Conservation (phyloP, 2,888 invertebrate genomes). For the Autographa gamma region DNA sequence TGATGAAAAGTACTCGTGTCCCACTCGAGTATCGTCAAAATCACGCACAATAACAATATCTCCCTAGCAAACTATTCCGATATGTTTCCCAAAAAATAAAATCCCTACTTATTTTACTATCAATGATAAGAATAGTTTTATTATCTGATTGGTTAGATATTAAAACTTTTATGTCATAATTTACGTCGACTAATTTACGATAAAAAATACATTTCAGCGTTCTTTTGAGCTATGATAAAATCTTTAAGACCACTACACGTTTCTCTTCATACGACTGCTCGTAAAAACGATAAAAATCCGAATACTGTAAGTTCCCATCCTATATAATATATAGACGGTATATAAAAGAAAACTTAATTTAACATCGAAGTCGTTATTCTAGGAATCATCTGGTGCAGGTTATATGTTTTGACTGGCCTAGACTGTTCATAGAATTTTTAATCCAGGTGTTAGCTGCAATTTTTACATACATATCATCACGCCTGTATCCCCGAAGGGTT, state of each 20-base stretch:
- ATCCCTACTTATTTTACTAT: no score
- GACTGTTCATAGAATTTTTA: no score
- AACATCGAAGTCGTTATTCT: not conserved
- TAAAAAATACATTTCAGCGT: conserved; percentile 4
- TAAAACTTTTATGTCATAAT: conserved; percentile 4
- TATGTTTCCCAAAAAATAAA: no score
- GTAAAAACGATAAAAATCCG: conserved; percentile 2
- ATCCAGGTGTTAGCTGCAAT: no score
- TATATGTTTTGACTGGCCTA: no score
- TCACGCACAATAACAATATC: not conserved
- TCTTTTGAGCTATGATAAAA: conserved; percentile 3
- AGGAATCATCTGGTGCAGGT: not conserved
- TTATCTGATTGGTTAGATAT: not conserved
- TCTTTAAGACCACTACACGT: conserved; percentile 4
- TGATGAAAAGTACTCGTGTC: not conserved
- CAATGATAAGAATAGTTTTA: no score
- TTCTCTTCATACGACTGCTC: not conserved
- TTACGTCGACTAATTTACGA: not conserved
- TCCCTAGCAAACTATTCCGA: no score
- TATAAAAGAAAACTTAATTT: not conserved
- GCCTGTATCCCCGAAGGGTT: no score
- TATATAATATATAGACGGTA: not conserved
- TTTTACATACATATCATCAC: no score
- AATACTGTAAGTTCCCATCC: not conserved
- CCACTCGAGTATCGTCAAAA: not conserved